Evolutionary conservation across 1,140 invertebrate species (phyloP).

Genomic region (Charaxes varanes): DNA sequence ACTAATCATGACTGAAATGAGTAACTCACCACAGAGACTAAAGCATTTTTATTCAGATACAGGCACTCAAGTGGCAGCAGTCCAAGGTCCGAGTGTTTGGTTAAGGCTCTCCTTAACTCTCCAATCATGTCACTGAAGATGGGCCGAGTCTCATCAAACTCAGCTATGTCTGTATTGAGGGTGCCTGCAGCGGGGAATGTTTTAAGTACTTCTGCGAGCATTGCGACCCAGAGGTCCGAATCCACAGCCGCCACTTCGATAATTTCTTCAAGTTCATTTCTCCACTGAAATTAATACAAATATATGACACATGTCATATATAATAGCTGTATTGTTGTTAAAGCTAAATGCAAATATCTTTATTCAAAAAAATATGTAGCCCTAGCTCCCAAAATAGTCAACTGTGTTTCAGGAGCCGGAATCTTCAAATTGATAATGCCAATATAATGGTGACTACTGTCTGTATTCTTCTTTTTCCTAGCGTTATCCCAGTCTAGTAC

Average conservation of each 20-base stretch:
- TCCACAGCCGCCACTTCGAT: constrained; percentile 92
- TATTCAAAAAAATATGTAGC: too few relatives aligned
- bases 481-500: too few relatives aligned
- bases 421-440: too few relatives aligned
- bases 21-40: constrained; percentile 88
- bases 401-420: too few relatives aligned
- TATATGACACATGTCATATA: too few relatives aligned
- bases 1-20: too few relatives aligned
- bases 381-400: too few relatives aligned
- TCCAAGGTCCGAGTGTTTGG: constrained; percentile 88
- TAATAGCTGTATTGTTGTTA: too few relatives aligned
- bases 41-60: constrained; percentile 95
- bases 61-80: constrained; percentile 96
- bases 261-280: constrained; percentile 93
- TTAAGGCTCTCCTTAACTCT: constrained; percentile 89
- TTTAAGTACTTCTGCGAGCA: constrained; percentile 96
- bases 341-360: constrained; percentile 1
- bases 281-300: constrained; percentile 83
- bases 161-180: constrained; percentile 88
- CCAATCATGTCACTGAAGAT: constrained; percentile 93
- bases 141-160: constrained; percentile 89
- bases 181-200: constrained; percentile 91
- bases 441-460: too few relatives aligned
- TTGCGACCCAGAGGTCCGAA: constrained; percentile 96
- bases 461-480: too few relatives aligned